These are phyloP conservation scores for Ochlodes sylvanus DNA, from an alignment of 2,888 invertebrate genomes.

Conservation along the genomic window DNA sequence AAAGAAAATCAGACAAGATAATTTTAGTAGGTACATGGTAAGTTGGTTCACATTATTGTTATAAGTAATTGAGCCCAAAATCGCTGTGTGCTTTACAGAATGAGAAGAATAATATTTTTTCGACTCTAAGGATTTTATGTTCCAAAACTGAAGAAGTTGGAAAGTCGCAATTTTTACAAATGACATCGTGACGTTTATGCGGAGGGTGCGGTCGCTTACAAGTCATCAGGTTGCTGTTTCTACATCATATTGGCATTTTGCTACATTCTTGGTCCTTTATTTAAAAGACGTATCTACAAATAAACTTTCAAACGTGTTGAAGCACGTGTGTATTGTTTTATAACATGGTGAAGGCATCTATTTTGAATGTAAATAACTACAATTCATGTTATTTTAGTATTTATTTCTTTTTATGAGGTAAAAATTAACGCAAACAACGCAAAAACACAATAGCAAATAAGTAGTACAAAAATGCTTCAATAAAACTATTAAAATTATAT, in stretches of 20 bases:
- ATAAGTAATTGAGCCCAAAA: not conserved
- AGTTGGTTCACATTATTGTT: no score
- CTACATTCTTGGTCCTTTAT: conserved; percentile 31
- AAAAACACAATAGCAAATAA: no score
- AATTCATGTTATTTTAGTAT: no score
- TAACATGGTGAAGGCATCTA: no score
- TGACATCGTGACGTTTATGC: conserved; percentile 84
- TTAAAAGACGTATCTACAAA: conserved; percentile 21
- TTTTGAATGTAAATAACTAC: no score
- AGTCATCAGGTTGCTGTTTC: conserved; percentile 84
- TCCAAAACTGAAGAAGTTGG: conserved; percentile 77
- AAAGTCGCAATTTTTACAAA: conserved; percentile 84
- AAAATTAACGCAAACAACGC: no score
- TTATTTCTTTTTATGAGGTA: no score
- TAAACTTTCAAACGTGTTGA: no score
- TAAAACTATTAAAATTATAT: no score
- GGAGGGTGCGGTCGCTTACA: conserved; percentile 79
- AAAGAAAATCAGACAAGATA: not conserved
- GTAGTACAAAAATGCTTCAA: no score
- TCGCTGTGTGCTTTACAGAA: not conserved
- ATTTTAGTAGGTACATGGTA: no score
- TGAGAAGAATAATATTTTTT: not conserved
- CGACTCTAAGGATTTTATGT: conserved; percentile 60
- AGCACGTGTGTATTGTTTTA: no score
- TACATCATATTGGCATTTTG: conserved; percentile 75